A percentile compares a stretch with the other conserved stretches of the same genome.
Evolutionary conservation across 92 coral and sea anemone genomes (phyloP).

Genomic region (Zoanthus sociatus): DNA sequence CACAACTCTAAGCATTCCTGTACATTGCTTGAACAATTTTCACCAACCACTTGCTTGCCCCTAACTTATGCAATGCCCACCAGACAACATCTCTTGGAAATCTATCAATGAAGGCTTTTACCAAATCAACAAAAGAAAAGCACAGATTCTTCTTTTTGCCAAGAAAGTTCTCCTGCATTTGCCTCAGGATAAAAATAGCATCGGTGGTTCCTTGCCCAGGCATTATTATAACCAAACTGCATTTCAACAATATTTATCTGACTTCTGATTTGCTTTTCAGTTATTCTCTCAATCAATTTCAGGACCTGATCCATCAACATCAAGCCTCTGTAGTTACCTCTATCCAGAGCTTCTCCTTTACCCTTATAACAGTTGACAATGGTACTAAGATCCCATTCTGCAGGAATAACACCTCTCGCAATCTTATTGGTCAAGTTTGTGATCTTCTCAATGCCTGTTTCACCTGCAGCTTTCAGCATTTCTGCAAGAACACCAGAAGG

Average conservation of each 20-base stretch:
- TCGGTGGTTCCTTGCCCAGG: slow-evolving; percentile 18
- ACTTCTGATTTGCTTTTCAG: neutral
- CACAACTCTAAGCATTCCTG: neutral
- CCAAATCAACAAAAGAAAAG: slow-evolving; percentile 44
- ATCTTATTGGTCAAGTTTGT: slow-evolving; percentile 25
- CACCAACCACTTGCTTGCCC: slow-evolving; percentile 12
- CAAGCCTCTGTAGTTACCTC: slow-evolving; percentile 27
- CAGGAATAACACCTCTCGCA: slow-evolving; percentile 22
- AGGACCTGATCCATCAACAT: slow-evolving; percentile 39
- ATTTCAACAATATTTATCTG: neutral
- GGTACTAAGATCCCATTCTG: slow-evolving; percentile 39
- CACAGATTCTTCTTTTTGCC: slow-evolving; percentile 35
- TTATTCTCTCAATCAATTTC: slow-evolving; percentile 22
- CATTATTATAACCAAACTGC: neutral
- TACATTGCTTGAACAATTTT: neutral
- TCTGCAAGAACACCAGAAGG: slow-evolving; percentile 56
- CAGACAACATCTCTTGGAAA: neutral
- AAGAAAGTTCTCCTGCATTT: slow-evolving; percentile 33
- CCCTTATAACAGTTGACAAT: slow-evolving; percentile 48
- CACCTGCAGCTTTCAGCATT: slow-evolving; percentile 38
- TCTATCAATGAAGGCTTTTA: slow-evolving; percentile 42
- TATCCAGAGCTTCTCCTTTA: slow-evolving; percentile 42
- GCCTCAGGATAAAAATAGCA: slow-evolving; percentile 38
- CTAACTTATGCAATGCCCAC: slow-evolving; percentile 34
- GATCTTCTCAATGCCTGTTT: slow-evolving; percentile 13